Evolutionary conservation across 2,113 vertebrate genomes (phyloP), one percentile per base, ranked within the genome.

Genomic region (Myrmecobius fasciatus): DNA sequence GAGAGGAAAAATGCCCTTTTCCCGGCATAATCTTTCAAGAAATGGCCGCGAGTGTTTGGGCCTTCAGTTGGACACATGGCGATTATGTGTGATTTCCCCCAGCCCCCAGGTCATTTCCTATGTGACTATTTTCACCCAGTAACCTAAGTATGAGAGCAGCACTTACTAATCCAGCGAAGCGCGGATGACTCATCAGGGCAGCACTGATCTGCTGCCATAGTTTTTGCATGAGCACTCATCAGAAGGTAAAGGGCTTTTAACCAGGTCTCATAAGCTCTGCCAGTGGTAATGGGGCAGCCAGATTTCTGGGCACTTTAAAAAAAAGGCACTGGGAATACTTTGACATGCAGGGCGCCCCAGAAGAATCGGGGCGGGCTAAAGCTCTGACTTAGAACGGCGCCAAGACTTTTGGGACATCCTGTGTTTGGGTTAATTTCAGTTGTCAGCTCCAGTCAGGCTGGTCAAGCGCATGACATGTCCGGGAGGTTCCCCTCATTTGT

Each of bases 181-280:
- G 56, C 60, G 6, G 60, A 36, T 67, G 60, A 67, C 31, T 67
- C 60, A 67, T 67, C 60, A 36, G 31, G 12, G 7, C 31, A 67
- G 60, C 60, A 36, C 60, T 67, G 60, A 36, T 67, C 60, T 6
- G 60, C 9, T 36, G 31, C 60, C 60, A 90, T 91, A 53, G 51
- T 90, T 92, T 60, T 94, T 94, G 43, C 53, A 60, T 52, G 52
- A 43, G 31, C 52, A 67, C 26, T 6, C 49, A 8, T 83, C 67
- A 93, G 91, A 96, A 94, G 92, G 89, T 90, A 93, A 94, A 94
- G 17, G 52, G 0, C 43, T 90, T 95, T 94, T 56, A n/a, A 56
- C 54, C 9, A 89, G 75, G 53, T 53, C 6, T 43, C 67, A 90
- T 49, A 94, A 91, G 12, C 24, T 52, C 26, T 91, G 52, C 89